A percentile compares a stretch with the other conserved stretches of the same genome.
These are phyloP conservation scores for Aproaerema taeniolella DNA, from an alignment of 2,888 invertebrate species.

Conservation along the genomic window DNA sequence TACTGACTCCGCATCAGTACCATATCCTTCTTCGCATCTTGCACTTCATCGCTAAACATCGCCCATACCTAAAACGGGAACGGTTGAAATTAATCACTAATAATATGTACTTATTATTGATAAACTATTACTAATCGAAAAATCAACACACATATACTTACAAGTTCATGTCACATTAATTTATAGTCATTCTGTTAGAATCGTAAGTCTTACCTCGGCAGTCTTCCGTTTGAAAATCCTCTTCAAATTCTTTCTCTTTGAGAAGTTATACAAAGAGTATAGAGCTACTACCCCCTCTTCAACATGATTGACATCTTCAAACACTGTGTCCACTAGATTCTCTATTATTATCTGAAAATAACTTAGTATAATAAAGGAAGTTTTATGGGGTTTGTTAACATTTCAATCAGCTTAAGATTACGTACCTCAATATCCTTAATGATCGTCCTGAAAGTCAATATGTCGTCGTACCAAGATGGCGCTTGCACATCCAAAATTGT, in stretches of 20 bases:
- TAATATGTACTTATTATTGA: too few relatives aligned
- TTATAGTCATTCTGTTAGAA: constrained; percentile 39
- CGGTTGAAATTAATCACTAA: too few relatives aligned
- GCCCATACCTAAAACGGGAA: too few relatives aligned
- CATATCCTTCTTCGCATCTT: constrained; percentile 83
- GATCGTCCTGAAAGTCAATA: constrained; percentile 76
- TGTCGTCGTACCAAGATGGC: constrained; percentile 89
- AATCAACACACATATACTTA: constrained; percentile 71
- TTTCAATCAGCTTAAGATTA: constrained; percentile 23
- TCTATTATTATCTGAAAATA: constrained; percentile 84
- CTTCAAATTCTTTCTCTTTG: constrained; percentile 83
- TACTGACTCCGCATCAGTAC: constrained; percentile 78
- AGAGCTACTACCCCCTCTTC: constrained; percentile 89
- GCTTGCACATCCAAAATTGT: constrained; percentile 87
- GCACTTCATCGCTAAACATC: constrained; percentile 86
- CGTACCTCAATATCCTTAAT: constrained; percentile 80
- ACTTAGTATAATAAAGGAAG: not conserved
- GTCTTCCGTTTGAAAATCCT: constrained; percentile 83
- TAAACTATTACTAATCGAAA: too few relatives aligned
- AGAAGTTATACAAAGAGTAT: constrained; percentile 86
- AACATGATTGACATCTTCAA: constrained; percentile 86
- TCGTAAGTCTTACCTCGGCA: too few relatives aligned
- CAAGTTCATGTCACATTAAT: too few relatives aligned
- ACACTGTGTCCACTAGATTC: constrained; percentile 87
- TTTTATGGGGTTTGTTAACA: not conserved